Base-by-base conservation (phyloP, 2,797 vertebrate species). In the Typhlichthys subterraneus region DNA sequence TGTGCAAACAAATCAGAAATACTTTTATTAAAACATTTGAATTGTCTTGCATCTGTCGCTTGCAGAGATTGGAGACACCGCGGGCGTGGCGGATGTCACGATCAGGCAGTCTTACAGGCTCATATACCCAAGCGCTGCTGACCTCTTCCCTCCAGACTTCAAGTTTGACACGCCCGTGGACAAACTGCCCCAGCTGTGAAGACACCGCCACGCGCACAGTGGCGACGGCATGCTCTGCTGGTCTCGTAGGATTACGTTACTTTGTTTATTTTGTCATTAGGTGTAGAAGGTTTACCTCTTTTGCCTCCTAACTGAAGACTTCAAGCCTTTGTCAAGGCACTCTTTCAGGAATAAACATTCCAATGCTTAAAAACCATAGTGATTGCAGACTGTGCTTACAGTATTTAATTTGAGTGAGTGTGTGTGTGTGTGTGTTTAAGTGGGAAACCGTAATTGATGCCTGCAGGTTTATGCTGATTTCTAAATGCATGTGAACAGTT, bases 101-200 rank as follows among this genome's bases (percentile, higher is more conserved):
- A 99, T 99, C 84, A 92, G 97, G 65, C 97, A 99, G 87, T 99
- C 97, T 0, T 99, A 99, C 83, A 91, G 97, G 49, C 94, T 99
- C n/a, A 98, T 99, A 91, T 99, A 99, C 70, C 97, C 97, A 1
- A 93, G 96, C 0, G 98, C 98, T 7, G 96, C 96, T 1, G 96
- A 98, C 82, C 95, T 99, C 72, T 99, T 99, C 85, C 98, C 97
- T 58, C 83, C 95, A 59, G 97, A 99, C 88, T 99, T 99, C 94
- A 99, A 97, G 85, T 99, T 99, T 46, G 97, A 99, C 88, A 99
- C 97, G 0, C 97, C 98, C 0, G 97, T 99, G 52, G 97, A 99
- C 89, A 99, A 99, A 87, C 90, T 99, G 60, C 98, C 98, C 31
- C 97, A 97, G 82, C 93, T 99, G 90, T 99, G 92, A 96, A 82